Evolutionary conservation across 2,888 invertebrate genomes (phyloP).

Genomic region (Oscheius myriophilus): DNA sequence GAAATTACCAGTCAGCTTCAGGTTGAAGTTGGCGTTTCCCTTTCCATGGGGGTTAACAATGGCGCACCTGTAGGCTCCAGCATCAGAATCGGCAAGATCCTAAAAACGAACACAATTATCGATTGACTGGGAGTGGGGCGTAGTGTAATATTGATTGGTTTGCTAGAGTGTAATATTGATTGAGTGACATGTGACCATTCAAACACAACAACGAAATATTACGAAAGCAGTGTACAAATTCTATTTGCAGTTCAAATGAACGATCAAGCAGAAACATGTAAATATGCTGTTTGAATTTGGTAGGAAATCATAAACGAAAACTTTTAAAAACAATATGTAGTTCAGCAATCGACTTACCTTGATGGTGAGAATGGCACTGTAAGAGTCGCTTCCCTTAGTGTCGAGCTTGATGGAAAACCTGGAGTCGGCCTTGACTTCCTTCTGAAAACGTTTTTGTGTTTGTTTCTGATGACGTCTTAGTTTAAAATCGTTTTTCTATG

Average conservation of each 20-base stretch:
- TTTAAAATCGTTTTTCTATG: background rate
- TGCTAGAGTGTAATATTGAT: background rate
- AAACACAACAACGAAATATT: slow-evolving; percentile 26
- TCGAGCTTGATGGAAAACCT: slow-evolving; percentile 66
- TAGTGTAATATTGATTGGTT: background rate
- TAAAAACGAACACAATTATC: slow-evolving; percentile 33
- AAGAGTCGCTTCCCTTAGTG: slow-evolving; percentile 68
- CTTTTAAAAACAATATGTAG: too few species aligned
- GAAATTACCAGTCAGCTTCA: slow-evolving; percentile 69
- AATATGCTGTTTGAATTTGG: too few species aligned
- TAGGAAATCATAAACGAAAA: too few species aligned
- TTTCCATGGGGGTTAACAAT: slow-evolving; percentile 71
- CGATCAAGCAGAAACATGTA: too few species aligned
- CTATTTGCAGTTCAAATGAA: too few species aligned
- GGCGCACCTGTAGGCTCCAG: slow-evolving; percentile 71
- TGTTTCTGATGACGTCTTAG: too few species aligned
- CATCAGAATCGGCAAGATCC: slow-evolving; percentile 71
- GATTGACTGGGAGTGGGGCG: slow-evolving; percentile 1
- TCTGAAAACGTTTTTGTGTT: slow-evolving; percentile 44
- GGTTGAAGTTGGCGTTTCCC: slow-evolving; percentile 71
- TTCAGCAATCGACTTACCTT: slow-evolving; percentile 60
- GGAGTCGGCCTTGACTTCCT: slow-evolving; percentile 62
- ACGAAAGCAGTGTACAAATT: background rate
- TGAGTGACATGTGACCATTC: background rate
- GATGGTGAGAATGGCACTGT: slow-evolving; percentile 70